Base-by-base conservation (phyloP, 2,113 vertebrate genomes). In the Istiophorus platypterus region DNA sequence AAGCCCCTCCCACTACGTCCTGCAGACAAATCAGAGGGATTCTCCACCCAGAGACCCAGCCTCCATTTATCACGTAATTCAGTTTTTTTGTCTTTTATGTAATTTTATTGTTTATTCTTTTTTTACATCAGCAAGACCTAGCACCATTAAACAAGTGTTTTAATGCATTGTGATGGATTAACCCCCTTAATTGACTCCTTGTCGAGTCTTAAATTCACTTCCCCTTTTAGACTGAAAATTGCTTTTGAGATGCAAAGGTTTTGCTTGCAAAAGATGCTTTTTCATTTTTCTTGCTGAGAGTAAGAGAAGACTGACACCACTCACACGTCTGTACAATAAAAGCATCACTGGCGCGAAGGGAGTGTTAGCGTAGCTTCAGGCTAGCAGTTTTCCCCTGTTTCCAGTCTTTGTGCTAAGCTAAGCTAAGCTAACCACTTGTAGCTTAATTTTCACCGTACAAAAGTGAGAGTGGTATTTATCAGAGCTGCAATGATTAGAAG, bases 1-100 rank as follows among this genome's bases (percentile, higher is more conserved):
- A 84, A 99, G 98, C 90, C 98, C 98, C 69, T 96, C 96, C 91
- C 97, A 98, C 94, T 99, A 99, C 65, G 95, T 97, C 0, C 92
- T 99, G 34, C 95, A 97, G 72, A 94, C 97, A 56, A 96, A 96
- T 93, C 96, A 98, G 92, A 97, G 98, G 95, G 97, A 99, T 52
- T 97, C 97, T 2, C 96, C 97, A 62, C 96, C 96, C 64, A 95
- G 96, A 74, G 98, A 99, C 80, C 93, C 96, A 42, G 94, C 96
- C 78, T 95, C 98, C 45, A 90, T 97, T 22, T 99, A 99, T 86
- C 97, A 99, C 0, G 98, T 99, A 84, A 96, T 96, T 96, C 20
- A 8, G 2, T 2, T 72, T 34, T 34, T 20, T 8, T 9, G 57
- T 12, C 70, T 34, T 34, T 20, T 8, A 7, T 72, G 17, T 15